A percentile compares a stretch with the other conserved stretches of the same genome.
Evolutionary conservation across 2,888 invertebrate genomes (phyloP).

Genomic region (Netelia melanura): DNA sequence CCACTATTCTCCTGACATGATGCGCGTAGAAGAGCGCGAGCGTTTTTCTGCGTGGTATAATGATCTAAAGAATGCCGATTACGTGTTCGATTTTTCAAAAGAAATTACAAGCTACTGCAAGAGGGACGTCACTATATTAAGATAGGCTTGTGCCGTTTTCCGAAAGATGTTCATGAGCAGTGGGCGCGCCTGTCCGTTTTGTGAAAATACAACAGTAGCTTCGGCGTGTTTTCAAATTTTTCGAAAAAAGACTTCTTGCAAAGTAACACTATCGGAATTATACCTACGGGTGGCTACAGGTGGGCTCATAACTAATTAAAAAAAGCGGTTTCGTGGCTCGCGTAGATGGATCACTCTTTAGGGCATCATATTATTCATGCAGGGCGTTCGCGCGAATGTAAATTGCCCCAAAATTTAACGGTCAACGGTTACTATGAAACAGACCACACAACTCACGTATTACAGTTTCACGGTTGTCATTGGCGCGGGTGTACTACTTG

Average conservation of each 20-base stretch:
- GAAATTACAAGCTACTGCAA: slow-evolving; percentile 73
- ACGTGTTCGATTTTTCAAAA: slow-evolving; percentile 73
- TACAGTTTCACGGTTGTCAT: slow-evolving; percentile 60
- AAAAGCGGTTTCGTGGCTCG: slow-evolving; percentile 35
- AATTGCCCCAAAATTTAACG: slow-evolving; percentile 24
- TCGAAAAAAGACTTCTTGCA: background rate
- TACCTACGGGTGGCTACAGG: slow-evolving; percentile 39
- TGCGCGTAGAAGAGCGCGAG: slow-evolving; percentile 57
- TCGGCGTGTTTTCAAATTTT: background rate
- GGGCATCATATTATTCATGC: slow-evolving; percentile 48
- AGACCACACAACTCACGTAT: slow-evolving; percentile 7
- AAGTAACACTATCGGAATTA: background rate
- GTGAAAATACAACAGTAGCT: background rate
- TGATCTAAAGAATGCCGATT: slow-evolving; percentile 49
- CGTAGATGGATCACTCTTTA: slow-evolving; percentile 46
- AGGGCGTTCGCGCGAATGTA: slow-evolving; percentile 36
- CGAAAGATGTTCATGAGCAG: slow-evolving; percentile 1
- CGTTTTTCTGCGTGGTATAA: slow-evolving; percentile 72
- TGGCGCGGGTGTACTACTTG: slow-evolving; percentile 57
- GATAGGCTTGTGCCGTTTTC: slow-evolving; percentile 74
- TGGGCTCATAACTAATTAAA: slow-evolving; percentile 55
- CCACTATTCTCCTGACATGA: slow-evolving; percentile 68
- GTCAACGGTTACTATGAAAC: slow-evolving; percentile 57
- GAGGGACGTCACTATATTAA: slow-evolving; percentile 73
- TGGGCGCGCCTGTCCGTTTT: background rate